Percentiles rank a stretch among this genome's conserved stretches.
Conservation (phyloP, 2,113 vertebrate genomes). For the Lota lota region DNA sequence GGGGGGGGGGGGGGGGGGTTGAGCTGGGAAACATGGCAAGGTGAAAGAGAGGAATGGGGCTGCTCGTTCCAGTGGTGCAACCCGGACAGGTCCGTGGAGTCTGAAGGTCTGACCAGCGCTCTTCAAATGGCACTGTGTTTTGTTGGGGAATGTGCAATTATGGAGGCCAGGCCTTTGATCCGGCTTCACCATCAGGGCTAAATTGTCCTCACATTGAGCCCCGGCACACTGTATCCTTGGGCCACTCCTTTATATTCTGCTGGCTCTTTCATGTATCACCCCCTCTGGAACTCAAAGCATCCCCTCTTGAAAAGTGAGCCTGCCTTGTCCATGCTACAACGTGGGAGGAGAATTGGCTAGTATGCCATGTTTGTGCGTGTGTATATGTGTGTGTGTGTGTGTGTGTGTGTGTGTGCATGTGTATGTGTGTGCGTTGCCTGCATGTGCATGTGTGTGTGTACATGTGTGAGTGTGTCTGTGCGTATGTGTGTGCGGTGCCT, state of each 20-base stretch:
- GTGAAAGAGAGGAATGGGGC: conserved; percentile 67
- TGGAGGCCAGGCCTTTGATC: conserved; percentile 78
- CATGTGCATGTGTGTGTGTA: conserved; percentile 13
- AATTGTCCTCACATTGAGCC: conserved; percentile 79
- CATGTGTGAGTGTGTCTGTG: conserved; percentile 25
- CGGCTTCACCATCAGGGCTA: conserved; percentile 77
- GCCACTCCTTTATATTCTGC: conserved; percentile 73
- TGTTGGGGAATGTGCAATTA: conserved; percentile 83
- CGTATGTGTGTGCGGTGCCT: conserved; percentile 19
- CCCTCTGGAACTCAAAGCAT: conserved; percentile 79
- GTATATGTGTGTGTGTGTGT: neutral
- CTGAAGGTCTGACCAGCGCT: conserved; percentile 72
- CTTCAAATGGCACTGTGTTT: conserved; percentile 77
- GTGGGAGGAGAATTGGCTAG: conserved; percentile 43
- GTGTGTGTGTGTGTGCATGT: neutral
- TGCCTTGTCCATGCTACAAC: conserved; percentile 66
- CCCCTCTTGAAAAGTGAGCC: conserved; percentile 77
- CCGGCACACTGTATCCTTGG: conserved; percentile 72
- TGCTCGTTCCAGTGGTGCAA: conserved; percentile 43
- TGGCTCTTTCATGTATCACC: conserved; percentile 76
- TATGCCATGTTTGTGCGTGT: conserved; percentile 1
- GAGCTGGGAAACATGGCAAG: conserved; percentile 64
- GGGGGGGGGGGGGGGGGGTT: conserved; percentile 38
- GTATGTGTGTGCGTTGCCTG: neutral
- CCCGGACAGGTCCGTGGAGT: conserved; percentile 65